A percentile compares a stretch with the other conserved stretches of the same genome.
phyloP scores from a whole-genome alignment of 2,888 invertebrate species.

The Muscina levida region DNA sequence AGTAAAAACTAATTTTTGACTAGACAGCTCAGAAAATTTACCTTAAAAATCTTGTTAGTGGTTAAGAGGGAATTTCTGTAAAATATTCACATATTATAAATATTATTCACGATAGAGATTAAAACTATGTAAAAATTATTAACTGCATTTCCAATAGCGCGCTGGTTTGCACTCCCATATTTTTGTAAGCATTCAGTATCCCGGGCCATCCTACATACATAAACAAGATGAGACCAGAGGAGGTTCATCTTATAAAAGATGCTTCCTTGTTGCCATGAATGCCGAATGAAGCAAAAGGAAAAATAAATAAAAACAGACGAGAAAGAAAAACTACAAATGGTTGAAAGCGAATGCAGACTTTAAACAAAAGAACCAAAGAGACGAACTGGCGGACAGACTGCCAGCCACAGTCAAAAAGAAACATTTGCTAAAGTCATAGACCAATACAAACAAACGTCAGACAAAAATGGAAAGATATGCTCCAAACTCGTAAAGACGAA shows the following conservation, averaged over 20 bases:
- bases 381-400: slow-evolving; percentile 43
- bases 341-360: slow-evolving; percentile 60
- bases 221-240: slow-evolving; percentile 21
- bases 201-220: not conserved
- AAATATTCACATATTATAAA: too few relatives aligned
- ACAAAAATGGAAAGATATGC: slow-evolving; percentile 33
- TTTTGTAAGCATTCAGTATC: too few relatives aligned
- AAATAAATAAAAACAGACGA: not conserved
- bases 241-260: slow-evolving; percentile 26
- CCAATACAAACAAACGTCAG: slow-evolving; percentile 45
- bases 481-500: not conserved
- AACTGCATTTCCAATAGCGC: too few relatives aligned
- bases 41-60: too few relatives aligned
- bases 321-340: slow-evolving; percentile 24
- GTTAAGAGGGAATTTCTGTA: too few relatives aligned
- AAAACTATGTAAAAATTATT: too few relatives aligned
- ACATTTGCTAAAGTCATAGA: slow-evolving; percentile 62
- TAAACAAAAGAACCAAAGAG: slow-evolving; percentile 30
- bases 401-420: slow-evolving; percentile 25
- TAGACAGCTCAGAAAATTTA: too few relatives aligned
- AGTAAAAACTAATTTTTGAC: too few relatives aligned
- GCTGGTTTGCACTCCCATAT: too few relatives aligned
- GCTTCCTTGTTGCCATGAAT: slow-evolving; percentile 38
- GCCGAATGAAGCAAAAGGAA: slow-evolving; percentile 20
- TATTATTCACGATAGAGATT: too few relatives aligned